Evolutionary conservation across 2,888 invertebrate species (phyloP), one percentile per base, ranked within the genome.

Genomic region (Watsonalla binaria): DNA sequence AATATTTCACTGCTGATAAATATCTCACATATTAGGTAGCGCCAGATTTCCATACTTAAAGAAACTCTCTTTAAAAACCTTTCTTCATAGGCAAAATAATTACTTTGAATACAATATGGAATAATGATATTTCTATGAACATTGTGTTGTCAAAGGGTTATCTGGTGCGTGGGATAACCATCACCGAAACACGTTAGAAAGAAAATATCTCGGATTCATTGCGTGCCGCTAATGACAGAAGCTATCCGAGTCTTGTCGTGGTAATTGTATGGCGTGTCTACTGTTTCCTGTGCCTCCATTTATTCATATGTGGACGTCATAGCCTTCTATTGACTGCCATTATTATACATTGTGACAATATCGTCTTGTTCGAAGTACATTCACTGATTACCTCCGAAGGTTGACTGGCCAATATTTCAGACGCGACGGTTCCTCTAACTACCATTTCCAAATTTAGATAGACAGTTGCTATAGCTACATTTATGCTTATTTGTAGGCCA

Each of bases 151-250:
- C 9, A 42, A 50, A 53, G 54, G 52, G 46, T 54, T 42, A 48
- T 53, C 54, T 49, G 49, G 49, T 59, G 52, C 63, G 65, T 63
- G 63, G 63, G 61, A 63, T 54, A 49, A 52, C 57, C 56, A 68
- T 70, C 66, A 63, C 61, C 58, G 57, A 67, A 66, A 65, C 56
- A 54, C 50, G 58, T 62, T 58, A 55, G 65, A 65, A 70, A 71
- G 69, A 69, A 72, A 75, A 66, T 68, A 65, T 61, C 51, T 63
- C 66, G 64, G 66, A 65, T 66, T 61, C 60, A 58, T 78, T 80
- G 86, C 86, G 85, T 86, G 86, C 78, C 76, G 72, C 63, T 84
- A 86, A 86, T 86, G 80, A 79, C 72, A 69, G 74, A 66, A 63
- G 74, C 72, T 76, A 79, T 82, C 79, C 72, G 79, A 80, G 82